Base-by-base conservation (phyloP, 2,113 vertebrate species). In the Acanthisitta chloris region DNA sequence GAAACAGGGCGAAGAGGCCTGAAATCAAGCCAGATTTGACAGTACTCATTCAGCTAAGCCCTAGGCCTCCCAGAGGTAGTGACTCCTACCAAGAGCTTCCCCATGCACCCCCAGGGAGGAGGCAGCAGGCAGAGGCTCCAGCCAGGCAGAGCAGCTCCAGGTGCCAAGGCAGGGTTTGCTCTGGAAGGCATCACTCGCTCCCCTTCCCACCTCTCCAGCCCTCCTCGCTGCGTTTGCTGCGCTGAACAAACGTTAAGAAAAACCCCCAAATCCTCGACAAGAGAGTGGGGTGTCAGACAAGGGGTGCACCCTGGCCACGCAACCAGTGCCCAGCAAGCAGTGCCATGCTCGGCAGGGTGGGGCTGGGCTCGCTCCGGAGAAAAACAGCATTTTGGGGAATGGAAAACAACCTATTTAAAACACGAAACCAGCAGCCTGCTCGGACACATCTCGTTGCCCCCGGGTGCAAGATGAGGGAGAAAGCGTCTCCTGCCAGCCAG, bases 171-270 rank as follows among this genome's bases (percentile, higher is more conserved):
- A 71, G 14, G 24, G n/a, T 14, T 89, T 43, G 38, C 46, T 58
- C 78, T n/a, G 45, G 57, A 72, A 86, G 45, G 16, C 28, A 29
- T 5, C 1, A 2, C 12, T 28, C 1, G 3, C 12, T 28, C 15
- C 36, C 42, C 36, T 78, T 51, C 45, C 59, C 24, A 3, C 45
- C 43, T 23, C 78, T 51, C 45, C 69, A 57, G 34, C 31, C 25
- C n/a, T 23, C n/a, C 52, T 33, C 2, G 8, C 40, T 9, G n/a
- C 1, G 0, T 17, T 46, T 1, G 2, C 49, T 24, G 33, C 13
- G n/a, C 9, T 14, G 9, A 49, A 51, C 21, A 12, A 79, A 25
- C 11, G 6, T 1, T 15, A 49, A 79, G 64, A 51, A 67, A 34
- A 8, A 33, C 0, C 9, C 34, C 59, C 36, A 52, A 66, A 86